Evolutionary conservation across 1,140 invertebrate genomes (phyloP).

Genomic region (Caerostris darwini): DNA sequence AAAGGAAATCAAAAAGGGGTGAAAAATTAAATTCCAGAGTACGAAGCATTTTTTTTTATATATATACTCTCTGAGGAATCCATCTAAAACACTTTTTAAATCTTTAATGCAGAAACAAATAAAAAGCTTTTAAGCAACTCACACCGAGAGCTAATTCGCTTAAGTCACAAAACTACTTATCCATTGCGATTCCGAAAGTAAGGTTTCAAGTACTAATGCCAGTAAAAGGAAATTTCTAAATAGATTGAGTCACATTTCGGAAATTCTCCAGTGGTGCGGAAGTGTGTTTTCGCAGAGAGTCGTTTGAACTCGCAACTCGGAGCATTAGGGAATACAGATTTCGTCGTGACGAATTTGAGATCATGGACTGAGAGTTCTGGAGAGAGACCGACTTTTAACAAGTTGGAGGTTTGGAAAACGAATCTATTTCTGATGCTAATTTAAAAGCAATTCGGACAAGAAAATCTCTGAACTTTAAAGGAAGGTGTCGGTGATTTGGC

Average conservation of each 20-base stretch:
- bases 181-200: not conserved
- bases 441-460: slow-evolving; percentile 26
- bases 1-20: no score
- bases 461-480: not conserved
- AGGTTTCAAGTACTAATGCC: not conserved
- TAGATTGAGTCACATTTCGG: slow-evolving; percentile 8
- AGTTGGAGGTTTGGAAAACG: not conserved
- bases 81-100: slow-evolving; percentile 23
- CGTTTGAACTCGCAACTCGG: slow-evolving; percentile 22
- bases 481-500: not conserved
- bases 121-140: slow-evolving; percentile 31
- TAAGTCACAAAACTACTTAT: slow-evolving; percentile 36
- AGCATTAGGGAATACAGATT: slow-evolving; percentile 5
- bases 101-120: not conserved
- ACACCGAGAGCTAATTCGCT: slow-evolving; percentile 3
- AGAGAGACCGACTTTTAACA: slow-evolving; percentile 36
- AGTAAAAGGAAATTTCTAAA: slow-evolving; percentile 24
- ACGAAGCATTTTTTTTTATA: not conserved
- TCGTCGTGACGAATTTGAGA: not conserved
- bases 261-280: slow-evolving; percentile 1
- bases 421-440: slow-evolving; percentile 26
- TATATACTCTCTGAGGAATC: not conserved
- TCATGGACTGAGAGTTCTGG: not conserved
- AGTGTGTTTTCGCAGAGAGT: slow-evolving; percentile 23
- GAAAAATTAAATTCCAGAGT: no score